A percentile compares a stretch with the other conserved stretches of the same genome.
These are phyloP conservation scores for Falcaria lacertinaria DNA, from an alignment of 2,888 invertebrate genomes.

Conservation along the genomic window DNA sequence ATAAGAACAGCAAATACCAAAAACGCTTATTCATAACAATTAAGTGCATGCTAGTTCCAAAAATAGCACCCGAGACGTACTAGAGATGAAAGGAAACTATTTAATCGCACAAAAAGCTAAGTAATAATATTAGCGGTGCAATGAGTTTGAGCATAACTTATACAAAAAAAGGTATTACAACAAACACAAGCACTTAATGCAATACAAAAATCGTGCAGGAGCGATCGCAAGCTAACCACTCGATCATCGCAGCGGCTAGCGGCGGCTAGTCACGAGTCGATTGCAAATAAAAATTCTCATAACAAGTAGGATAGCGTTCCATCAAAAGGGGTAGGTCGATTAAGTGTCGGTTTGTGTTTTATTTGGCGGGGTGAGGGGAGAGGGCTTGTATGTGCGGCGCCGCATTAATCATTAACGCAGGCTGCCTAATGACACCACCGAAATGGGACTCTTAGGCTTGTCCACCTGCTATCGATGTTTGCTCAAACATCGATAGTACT, in stretches of 20 bases:
- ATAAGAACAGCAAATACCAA: no score
- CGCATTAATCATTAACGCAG: conserved; percentile 79
- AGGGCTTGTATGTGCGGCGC: conserved; percentile 63
- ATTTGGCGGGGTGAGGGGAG: conserved; percentile 50
- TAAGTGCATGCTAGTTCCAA: neutral
- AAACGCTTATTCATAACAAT: no score
- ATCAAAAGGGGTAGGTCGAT: conserved; percentile 77
- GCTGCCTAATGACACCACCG: conserved; percentile 77
- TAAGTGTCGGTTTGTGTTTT: conserved; percentile 74
- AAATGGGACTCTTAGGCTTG: conserved; percentile 64
- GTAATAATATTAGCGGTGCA: neutral
- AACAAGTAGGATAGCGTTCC: conserved; percentile 54
- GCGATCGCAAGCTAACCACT: conserved; percentile 49
- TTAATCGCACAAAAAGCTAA: neutral
- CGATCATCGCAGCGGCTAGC: conserved; percentile 30
- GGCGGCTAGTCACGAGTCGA: conserved; percentile 39
- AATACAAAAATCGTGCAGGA: conserved; percentile 53
- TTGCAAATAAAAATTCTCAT: conserved; percentile 53
- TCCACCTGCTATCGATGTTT: conserved; percentile 33
- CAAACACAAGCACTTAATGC: conserved; percentile 38
- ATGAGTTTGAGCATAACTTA: conserved; percentile 15
- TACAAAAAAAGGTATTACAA: conserved; percentile 19
- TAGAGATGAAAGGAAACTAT: neutral
- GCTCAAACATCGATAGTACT: neutral
- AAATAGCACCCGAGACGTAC: neutral